A percentile compares a stretch with the other conserved stretches of the same genome.
Evolutionary conservation across 1,140 invertebrate species (phyloP).

Genomic region (Vanessa atalanta): DNA sequence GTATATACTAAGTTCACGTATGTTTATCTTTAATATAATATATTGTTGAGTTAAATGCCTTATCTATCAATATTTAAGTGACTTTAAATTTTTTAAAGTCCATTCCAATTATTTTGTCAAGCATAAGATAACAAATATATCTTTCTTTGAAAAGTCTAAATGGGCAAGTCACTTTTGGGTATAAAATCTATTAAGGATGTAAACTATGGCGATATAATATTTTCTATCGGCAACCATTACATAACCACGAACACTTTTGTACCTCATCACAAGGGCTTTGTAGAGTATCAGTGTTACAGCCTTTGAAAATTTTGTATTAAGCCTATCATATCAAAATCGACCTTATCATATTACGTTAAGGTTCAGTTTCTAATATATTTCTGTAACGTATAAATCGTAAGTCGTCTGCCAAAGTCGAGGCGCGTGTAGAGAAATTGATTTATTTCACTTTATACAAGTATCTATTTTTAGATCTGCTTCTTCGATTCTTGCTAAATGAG

Average conservation of each 20-base stretch:
- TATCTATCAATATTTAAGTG: too few relatives aligned
- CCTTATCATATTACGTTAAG: neutral
- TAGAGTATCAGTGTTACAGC: conserved; percentile 33
- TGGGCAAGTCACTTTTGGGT: neutral
- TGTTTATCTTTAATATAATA: too few relatives aligned
- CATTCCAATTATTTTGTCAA: too few relatives aligned
- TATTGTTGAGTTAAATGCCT: too few relatives aligned
- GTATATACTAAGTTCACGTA: too few relatives aligned
- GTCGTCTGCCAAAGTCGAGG: conserved; percentile 30
- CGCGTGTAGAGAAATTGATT: conserved; percentile 39
- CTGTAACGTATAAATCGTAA: conserved; percentile 26
- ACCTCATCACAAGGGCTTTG: conserved; percentile 40
- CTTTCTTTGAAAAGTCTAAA: too few relatives aligned
- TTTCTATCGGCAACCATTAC: conserved; percentile 33
- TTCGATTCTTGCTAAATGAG: conserved; percentile 21
- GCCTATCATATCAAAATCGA: neutral
- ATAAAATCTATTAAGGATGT: neutral
- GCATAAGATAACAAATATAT: too few relatives aligned
- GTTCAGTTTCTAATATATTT: neutral
- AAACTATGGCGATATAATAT: conserved; percentile 20
- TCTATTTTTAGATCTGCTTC: conserved; percentile 23
- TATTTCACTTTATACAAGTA: conserved; percentile 28
- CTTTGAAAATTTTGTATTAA: conserved; percentile 33
- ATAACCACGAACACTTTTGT: conserved; percentile 37
- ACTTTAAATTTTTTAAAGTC: too few relatives aligned